Percentiles rank a stretch among this genome's conserved stretches.
Evolutionary conservation across 2,113 vertebrate genomes (phyloP).

Genomic region (Aegithalos caudatus): DNA sequence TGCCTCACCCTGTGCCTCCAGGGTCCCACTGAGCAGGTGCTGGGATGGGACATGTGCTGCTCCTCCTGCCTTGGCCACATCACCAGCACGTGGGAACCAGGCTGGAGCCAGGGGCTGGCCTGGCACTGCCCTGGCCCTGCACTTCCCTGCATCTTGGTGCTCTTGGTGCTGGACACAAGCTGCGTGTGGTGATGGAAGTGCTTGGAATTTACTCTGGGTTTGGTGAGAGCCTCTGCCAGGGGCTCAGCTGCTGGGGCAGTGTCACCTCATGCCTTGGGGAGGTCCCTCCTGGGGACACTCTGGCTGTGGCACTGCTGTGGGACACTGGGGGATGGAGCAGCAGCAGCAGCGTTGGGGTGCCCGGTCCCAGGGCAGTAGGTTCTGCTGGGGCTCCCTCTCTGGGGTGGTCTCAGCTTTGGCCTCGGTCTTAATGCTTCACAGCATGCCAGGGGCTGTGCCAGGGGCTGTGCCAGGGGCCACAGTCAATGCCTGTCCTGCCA

Average conservation of each 20-base stretch:
- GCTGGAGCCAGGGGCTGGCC: not conserved
- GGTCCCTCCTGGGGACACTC: no score
- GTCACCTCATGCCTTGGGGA: accelerated
- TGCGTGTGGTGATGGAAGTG: accelerated
- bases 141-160: not conserved
- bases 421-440: accelerated
- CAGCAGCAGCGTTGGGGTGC: not conserved
- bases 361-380: not conserved
- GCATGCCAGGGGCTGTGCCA: accelerated
- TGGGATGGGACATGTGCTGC: accelerated
- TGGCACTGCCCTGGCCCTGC: not conserved
- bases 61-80: accelerated
- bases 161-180: not conserved
- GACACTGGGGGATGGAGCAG: not conserved
- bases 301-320: accelerated
- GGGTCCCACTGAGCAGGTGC: not conserved
- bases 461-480: accelerated
- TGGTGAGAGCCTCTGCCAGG: not conserved
- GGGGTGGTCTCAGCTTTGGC: not conserved
- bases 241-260: not conserved
- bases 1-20: not conserved
- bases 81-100: accelerated
- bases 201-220: accelerated
- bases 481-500: not conserved
- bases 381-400: not conserved